Evolutionary conservation across 37 sponge, comb jelly and placozoan species (phyloP).

Genomic region (Spongia lamella): DNA sequence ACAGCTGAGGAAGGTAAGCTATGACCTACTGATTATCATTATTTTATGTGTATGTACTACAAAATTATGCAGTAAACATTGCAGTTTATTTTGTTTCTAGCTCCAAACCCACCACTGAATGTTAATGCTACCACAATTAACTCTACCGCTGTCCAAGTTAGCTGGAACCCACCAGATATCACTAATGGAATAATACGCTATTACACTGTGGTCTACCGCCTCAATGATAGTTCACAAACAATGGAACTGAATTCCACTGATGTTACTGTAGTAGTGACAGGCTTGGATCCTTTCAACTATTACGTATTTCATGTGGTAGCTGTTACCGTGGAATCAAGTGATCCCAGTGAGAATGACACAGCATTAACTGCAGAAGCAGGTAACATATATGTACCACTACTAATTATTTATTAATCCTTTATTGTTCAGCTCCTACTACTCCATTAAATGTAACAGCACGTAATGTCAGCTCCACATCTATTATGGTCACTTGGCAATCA

Average conservation of each 20-base stretch:
- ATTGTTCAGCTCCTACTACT: conserved; percentile 39
- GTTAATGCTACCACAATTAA: too few relatives aligned
- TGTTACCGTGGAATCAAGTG: neutral
- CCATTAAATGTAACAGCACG: conserved; percentile 28
- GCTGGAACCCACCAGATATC: conserved; percentile 21
- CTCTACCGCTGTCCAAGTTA: neutral
- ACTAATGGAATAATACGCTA: conserved; percentile 30
- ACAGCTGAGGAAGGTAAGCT: too few relatives aligned
- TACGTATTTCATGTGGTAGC: too few relatives aligned
- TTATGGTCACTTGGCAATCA: conserved; percentile 44
- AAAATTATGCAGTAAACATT: too few relatives aligned
- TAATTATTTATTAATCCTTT: neutral
- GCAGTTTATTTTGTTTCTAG: too few relatives aligned
- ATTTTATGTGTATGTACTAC: too few relatives aligned
- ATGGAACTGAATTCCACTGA: too few relatives aligned
- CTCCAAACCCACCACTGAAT: too few relatives aligned
- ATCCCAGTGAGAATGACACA: neutral
- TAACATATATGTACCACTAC: conserved; percentile 6
- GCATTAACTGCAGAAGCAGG: conserved; percentile 28
- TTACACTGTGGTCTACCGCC: conserved; percentile 3
- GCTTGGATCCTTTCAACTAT: too few relatives aligned
- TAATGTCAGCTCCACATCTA: conserved; percentile 43
- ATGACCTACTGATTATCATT: too few relatives aligned
- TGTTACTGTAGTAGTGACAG: too few relatives aligned
- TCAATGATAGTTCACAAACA: too few relatives aligned